Conservation (phyloP, 1,140 invertebrate species). For the Solenopsis invicta region DNA sequence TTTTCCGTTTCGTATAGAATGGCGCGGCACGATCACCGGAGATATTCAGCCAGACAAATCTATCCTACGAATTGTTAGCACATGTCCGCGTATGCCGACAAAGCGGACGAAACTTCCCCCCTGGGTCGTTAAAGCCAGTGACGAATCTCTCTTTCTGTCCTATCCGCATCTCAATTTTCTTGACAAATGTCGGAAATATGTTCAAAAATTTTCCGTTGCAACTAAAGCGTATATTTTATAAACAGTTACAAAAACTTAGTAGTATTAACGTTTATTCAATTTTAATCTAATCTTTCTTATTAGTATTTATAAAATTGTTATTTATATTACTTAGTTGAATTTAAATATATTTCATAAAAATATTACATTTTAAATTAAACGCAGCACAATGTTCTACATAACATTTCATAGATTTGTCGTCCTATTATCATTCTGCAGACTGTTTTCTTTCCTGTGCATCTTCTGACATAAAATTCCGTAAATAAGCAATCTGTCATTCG, state of each 20-base stretch:
- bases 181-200: conserved; percentile 34
- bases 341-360: not conserved
- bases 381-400: not conserved
- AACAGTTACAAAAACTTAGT: not conserved
- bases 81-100: conserved; percentile 85
- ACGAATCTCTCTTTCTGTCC: conserved; percentile 51
- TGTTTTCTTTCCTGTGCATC: not conserved
- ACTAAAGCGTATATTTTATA: not conserved
- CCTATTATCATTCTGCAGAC: not conserved
- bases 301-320: conserved; percentile 11
- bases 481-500: not conserved
- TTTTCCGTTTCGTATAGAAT: conserved; percentile 19
- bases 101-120: conserved; percentile 80
- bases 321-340: not conserved
- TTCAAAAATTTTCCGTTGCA: not conserved
- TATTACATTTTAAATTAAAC: not conserved
- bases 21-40: conserved; percentile 67
- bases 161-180: conserved; percentile 41
- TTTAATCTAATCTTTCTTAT: not conserved
- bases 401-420: not conserved
- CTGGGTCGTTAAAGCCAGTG: conserved; percentile 71
- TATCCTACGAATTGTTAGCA: conserved; percentile 86
- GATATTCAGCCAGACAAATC: conserved; percentile 82
- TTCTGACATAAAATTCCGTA: not conserved
- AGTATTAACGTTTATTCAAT: not conserved